Percentiles rank a stretch among this genome's conserved stretches.
Conservation (phyloP, 2,888 invertebrate genomes). For the Nudaria mundana region DNA sequence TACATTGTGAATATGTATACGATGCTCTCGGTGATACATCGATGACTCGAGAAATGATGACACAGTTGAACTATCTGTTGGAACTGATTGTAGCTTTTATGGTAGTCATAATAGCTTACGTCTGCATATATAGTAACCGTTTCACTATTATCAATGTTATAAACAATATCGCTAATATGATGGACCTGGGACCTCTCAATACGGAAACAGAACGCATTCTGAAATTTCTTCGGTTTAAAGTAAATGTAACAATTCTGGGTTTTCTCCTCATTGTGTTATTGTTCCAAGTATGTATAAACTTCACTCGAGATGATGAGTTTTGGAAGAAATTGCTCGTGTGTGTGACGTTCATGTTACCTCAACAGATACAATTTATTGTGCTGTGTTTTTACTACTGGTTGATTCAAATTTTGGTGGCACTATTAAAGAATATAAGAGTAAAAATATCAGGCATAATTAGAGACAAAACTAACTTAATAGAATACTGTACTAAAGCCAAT, state of each 20-base stretch:
- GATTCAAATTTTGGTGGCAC: slow-evolving; percentile 43
- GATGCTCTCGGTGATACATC: slow-evolving; percentile 33
- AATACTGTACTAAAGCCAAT: slow-evolving; percentile 34
- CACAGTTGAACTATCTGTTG: slow-evolving; percentile 57
- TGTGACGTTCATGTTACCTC: slow-evolving; percentile 52
- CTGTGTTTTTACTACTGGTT: slow-evolving; percentile 51
- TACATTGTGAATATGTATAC: slow-evolving; percentile 48
- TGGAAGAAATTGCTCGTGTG: slow-evolving; percentile 57
- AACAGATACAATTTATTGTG: slow-evolving; percentile 54
- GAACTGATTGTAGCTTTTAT: slow-evolving; percentile 43
- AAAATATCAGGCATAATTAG: slow-evolving; percentile 26
- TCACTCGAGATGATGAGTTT: slow-evolving; percentile 43
- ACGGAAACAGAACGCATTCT: slow-evolving; percentile 33
- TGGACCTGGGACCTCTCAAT: slow-evolving; percentile 35
- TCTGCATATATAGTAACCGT: slow-evolving; percentile 46
- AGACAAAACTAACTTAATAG: slow-evolving; percentile 18
- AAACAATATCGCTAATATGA: slow-evolving; percentile 44
- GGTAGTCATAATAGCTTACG: slow-evolving; percentile 45
- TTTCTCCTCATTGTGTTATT: slow-evolving; percentile 31
- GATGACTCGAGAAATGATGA: slow-evolving; percentile 46
- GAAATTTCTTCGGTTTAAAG: slow-evolving; percentile 36
- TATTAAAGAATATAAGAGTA: slow-evolving; percentile 45
- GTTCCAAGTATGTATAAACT: slow-evolving; percentile 48
- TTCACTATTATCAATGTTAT: slow-evolving; percentile 49
- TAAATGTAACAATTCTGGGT: slow-evolving; percentile 34